Conservation (phyloP, 2,113 vertebrate genomes). For the Ammodytes marinus region DNA sequence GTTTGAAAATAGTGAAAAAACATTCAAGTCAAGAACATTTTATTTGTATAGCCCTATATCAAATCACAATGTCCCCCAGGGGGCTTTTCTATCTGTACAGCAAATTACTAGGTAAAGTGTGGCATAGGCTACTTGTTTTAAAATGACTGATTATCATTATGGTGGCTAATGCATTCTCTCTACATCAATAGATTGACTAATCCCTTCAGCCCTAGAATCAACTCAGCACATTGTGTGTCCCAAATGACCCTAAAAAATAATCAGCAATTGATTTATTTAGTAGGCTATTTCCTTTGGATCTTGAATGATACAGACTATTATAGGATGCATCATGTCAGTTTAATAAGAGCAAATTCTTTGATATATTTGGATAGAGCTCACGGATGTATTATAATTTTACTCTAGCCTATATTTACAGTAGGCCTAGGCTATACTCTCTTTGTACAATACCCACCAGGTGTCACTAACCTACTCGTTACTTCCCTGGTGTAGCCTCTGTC, state of each 20-base stretch:
- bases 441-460: slow-evolving; percentile 70
- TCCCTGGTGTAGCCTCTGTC: neutral
- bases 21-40: neutral
- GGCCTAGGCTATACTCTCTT: neutral
- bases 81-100: no score
- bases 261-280: neutral
- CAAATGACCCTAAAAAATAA: neutral
- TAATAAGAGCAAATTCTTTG: neutral
- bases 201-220: neutral
- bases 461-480: slow-evolving; percentile 52
- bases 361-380: neutral
- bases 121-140: neutral
- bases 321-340: neutral
- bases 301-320: neutral
- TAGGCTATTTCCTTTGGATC: slow-evolving; percentile 2
- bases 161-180: no score
- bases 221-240: neutral
- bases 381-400: neutral
- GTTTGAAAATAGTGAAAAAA: neutral
- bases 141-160: no score
- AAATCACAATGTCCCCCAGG: no score
- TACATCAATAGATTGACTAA: neutral
- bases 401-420: neutral
- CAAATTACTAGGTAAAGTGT: no score
- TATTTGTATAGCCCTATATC: no score